These are phyloP conservation scores for Papilio elwesi DNA, from an alignment of 2,888 invertebrate genomes.

Conservation along the genomic window DNA sequence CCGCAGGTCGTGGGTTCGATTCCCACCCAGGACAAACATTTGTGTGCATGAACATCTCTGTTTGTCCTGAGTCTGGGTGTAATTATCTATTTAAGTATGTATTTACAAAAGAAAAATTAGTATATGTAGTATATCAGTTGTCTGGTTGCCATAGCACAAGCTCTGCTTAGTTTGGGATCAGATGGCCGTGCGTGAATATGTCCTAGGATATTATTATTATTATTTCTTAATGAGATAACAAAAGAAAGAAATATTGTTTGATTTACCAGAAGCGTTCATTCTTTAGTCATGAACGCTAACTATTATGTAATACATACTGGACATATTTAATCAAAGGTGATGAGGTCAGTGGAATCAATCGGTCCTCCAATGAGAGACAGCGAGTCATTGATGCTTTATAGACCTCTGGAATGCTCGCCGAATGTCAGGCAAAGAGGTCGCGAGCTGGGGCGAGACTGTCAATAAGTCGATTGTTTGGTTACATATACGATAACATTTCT, in stretches of 20 bases:
- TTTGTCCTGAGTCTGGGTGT: too few relatives aligned
- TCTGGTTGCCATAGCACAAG: too few relatives aligned
- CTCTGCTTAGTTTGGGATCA: too few relatives aligned
- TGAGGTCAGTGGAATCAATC: constrained; percentile 23
- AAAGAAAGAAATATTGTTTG: background rate
- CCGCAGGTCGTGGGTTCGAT: too few relatives aligned
- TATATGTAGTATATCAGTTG: too few relatives aligned
- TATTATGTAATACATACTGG: background rate
- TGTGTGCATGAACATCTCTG: too few relatives aligned
- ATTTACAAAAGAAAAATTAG: too few relatives aligned
- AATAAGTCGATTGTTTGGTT: background rate
- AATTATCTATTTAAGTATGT: too few relatives aligned
- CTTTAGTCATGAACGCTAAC: background rate
- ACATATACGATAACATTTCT: background rate
- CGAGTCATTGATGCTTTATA: constrained; percentile 21
- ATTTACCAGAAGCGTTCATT: background rate
- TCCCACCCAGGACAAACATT: too few relatives aligned
- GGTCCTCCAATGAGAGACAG: constrained; percentile 21
- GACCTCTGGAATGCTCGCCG: background rate
- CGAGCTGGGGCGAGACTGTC: background rate
- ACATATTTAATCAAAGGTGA: constrained; percentile 4
- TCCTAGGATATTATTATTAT: too few relatives aligned
- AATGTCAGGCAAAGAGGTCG: constrained; percentile 23
- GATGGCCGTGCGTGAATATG: too few relatives aligned
- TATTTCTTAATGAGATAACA: too few relatives aligned